phyloP scores from a whole-genome alignment of 2,113 vertebrate species.

The Mus pahari region DNA sequence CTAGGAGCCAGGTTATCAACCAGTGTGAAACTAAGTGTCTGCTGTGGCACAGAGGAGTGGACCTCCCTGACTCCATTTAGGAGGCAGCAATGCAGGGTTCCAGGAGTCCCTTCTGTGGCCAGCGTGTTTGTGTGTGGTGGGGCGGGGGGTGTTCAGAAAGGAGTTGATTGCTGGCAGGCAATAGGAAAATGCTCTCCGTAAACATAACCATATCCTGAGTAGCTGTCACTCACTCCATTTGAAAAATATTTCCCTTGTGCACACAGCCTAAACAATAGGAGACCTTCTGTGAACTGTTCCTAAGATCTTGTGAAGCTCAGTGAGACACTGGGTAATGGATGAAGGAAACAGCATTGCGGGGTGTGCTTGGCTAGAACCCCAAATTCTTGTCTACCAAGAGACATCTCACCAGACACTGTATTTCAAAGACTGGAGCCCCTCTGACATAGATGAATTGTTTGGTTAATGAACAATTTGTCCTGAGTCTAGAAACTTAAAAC shows the following conservation, averaged over 20 bases:
- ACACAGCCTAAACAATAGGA: neutral
- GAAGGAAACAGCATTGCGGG: rapidly evolving
- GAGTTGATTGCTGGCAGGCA: neutral
- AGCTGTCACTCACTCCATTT: neutral
- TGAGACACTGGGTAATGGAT: rapidly evolving
- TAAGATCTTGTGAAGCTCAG: neutral
- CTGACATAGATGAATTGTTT: neutral
- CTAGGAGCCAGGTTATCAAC: neutral
- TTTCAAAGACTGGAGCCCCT: neutral
- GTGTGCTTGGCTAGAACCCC: rapidly evolving
- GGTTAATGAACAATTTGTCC: neutral
- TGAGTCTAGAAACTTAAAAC: neutral
- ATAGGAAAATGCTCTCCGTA: neutral
- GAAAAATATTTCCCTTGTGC: neutral
- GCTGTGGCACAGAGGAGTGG: neutral
- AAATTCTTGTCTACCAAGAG: neutral
- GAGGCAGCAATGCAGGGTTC: neutral
- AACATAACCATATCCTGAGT: neutral
- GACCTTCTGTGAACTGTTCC: neutral
- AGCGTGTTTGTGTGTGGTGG: too few relatives aligned
- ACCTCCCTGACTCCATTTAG: rapidly evolving
- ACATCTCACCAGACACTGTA: neutral
- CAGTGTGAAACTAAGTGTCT: neutral
- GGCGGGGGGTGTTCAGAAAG: neutral
- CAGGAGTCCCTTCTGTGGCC: neutral